These are phyloP conservation scores for Macrobrachium rosenbergii DNA, from an alignment of 1,140 invertebrate genomes.

Conservation along the genomic window DNA sequence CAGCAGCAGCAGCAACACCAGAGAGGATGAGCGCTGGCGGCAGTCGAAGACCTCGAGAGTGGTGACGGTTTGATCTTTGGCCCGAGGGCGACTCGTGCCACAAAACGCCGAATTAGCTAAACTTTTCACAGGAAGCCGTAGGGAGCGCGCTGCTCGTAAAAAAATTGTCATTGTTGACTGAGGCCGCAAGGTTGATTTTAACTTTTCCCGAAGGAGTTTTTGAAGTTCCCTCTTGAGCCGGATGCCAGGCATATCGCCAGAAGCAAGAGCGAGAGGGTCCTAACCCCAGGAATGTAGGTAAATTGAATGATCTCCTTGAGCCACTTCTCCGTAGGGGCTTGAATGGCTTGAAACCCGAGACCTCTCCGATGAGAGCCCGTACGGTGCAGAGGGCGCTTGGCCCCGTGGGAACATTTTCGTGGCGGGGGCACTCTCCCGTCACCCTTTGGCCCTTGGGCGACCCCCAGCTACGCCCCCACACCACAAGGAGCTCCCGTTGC, in stretches of 20 bases:
- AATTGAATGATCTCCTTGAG: slow-evolving; percentile 4
- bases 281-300: not conserved
- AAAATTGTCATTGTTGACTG: slow-evolving; percentile 5
- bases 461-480: not conserved
- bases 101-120: slow-evolving; percentile 54
- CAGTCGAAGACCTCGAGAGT: slow-evolving; percentile 1
- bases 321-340: not conserved
- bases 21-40: not conserved
- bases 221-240: slow-evolving; percentile 29
- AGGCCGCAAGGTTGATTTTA: slow-evolving; percentile 16
- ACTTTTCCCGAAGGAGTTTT: slow-evolving; percentile 15
- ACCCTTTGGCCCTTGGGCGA: not conserved
- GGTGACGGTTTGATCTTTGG: slow-evolving; percentile 45
- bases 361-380: not conserved
- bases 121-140: slow-evolving; percentile 58
- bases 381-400: not conserved
- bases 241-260: slow-evolving; percentile 9
- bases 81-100: slow-evolving; percentile 50
- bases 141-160: not conserved
- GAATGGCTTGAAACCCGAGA: not conserved
- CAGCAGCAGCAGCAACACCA: not conserved
- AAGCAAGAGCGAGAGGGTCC: not conserved
- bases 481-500: not conserved
- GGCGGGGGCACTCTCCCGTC: not conserved
- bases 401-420: slow-evolving; percentile 13